Conservation (phyloP, 2,113 vertebrate species). For the Gambusia affinis region DNA sequence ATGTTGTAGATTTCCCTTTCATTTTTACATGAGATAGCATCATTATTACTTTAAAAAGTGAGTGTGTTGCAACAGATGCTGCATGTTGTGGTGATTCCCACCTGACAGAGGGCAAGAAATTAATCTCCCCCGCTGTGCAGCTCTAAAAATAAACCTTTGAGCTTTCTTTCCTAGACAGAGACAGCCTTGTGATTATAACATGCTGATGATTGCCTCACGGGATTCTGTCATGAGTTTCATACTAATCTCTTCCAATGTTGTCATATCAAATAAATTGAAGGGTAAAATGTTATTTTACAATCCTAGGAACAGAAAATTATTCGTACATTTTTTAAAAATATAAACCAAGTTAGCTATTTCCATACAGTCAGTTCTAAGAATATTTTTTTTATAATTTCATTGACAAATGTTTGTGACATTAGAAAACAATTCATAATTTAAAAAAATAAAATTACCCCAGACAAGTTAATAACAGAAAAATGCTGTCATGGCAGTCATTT, state of each 20-base stretch:
- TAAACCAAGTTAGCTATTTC: too few relatives aligned
- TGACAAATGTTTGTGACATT: too few relatives aligned
- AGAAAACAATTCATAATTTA: too few relatives aligned
- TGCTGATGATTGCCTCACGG: conserved; percentile 3
- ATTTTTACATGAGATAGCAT: conserved; percentile 15
- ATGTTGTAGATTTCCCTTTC: not conserved
- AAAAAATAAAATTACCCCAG: too few relatives aligned
- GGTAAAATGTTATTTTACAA: not conserved
- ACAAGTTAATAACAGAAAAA: too few relatives aligned
- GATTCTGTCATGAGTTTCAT: conserved; percentile 24
- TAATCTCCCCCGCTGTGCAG: conserved; percentile 36
- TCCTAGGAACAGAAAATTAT: too few relatives aligned
- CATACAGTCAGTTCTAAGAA: too few relatives aligned
- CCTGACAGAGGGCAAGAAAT: conserved; percentile 43
- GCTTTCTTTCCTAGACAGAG: conserved; percentile 17
- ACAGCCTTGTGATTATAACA: not conserved
- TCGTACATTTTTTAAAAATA: too few relatives aligned
- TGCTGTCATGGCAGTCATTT: too few relatives aligned
- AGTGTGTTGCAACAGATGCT: conserved; percentile 38
- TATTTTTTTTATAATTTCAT: too few relatives aligned
- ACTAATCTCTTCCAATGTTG: not conserved
- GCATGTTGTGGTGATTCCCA: conserved; percentile 22
- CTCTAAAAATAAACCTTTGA: conserved; percentile 53
- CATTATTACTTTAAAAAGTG: not conserved
- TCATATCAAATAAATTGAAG: not conserved